Conservation (phyloP, 1,140 invertebrate genomes). For the Nasonia vitripennis region DNA sequence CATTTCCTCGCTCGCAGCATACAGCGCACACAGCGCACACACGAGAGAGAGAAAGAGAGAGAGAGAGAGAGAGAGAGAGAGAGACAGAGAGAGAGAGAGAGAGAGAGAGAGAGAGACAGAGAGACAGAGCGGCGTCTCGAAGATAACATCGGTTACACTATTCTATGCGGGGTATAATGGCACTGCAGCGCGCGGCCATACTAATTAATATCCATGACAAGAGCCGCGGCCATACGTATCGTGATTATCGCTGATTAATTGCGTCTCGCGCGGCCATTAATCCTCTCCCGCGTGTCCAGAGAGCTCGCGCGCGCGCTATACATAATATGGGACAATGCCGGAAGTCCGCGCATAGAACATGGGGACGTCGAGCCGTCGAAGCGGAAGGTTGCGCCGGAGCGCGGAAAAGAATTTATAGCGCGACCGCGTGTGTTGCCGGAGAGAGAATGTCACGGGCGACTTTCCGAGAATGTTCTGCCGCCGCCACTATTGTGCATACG, state of each 20-base stretch:
- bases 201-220: slow-evolving; percentile 38
- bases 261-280: slow-evolving; percentile 3
- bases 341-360: background rate
- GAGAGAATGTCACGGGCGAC: slow-evolving; percentile 8
- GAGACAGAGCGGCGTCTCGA: too few relatives aligned
- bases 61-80: too few relatives aligned
- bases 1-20: background rate
- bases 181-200: background rate
- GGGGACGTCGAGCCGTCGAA: background rate
- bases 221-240: background rate
- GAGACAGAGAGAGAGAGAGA: too few relatives aligned
- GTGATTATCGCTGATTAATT: slow-evolving; percentile 35
- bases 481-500: slow-evolving; percentile 15
- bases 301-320: background rate
- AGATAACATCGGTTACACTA: too few relatives aligned
- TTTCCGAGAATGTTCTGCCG: slow-evolving; percentile 35
- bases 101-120: too few relatives aligned
- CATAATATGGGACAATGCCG: background rate
- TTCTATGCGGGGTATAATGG: background rate
- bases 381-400: background rate
- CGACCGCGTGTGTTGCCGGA: background rate
- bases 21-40: too few relatives aligned
- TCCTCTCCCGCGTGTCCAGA: background rate
- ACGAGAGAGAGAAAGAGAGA: too few relatives aligned
- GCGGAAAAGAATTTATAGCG: slow-evolving; percentile 25